These are phyloP conservation scores for Cygnus buccinator DNA, from an alignment of 2,113 vertebrate species.

Conservation along the genomic window DNA sequence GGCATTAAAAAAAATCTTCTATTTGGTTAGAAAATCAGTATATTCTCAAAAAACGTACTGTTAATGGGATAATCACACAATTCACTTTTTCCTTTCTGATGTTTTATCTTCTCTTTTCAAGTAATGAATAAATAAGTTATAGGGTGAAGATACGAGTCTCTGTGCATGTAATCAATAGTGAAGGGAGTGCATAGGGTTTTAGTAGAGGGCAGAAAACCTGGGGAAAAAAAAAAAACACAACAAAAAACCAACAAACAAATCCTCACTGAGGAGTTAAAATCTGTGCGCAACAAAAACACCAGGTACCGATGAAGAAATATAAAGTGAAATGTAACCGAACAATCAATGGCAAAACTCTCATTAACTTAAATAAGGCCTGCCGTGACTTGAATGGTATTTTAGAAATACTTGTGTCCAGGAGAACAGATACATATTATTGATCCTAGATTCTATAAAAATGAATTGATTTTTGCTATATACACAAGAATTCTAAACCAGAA, in stretches of 20 bases:
- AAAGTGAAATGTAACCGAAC: slow-evolving; percentile 16
- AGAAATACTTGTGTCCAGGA: slow-evolving; percentile 15
- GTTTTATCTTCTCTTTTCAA: slow-evolving; percentile 23
- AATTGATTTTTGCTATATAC: slow-evolving; percentile 11
- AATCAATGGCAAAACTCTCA: slow-evolving; percentile 32
- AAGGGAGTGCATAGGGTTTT: not conserved
- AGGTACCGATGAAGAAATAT: not conserved
- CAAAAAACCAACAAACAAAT: too few species aligned
- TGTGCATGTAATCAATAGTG: not conserved
- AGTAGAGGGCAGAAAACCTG: not conserved
- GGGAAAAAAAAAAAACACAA: not conserved
- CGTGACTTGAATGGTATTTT: slow-evolving; percentile 15
- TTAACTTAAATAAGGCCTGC: slow-evolving; percentile 4
- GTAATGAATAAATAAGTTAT: slow-evolving; percentile 7
- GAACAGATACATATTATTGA: not conserved
- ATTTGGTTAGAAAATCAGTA: slow-evolving; percentile 16
- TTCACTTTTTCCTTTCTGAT: not conserved
- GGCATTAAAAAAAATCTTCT: slow-evolving; percentile 8
- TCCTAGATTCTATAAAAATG: not conserved
- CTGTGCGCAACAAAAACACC: not conserved
- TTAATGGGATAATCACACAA: slow-evolving; percentile 32
- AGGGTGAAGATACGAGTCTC: slow-evolving; percentile 30
- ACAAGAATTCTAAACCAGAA: slow-evolving; percentile 9
- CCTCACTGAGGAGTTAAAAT: not conserved
- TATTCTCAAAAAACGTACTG: not conserved